phyloP scores from a whole-genome alignment of 1,140 invertebrate species.

The Camponotus vicinus region DNA sequence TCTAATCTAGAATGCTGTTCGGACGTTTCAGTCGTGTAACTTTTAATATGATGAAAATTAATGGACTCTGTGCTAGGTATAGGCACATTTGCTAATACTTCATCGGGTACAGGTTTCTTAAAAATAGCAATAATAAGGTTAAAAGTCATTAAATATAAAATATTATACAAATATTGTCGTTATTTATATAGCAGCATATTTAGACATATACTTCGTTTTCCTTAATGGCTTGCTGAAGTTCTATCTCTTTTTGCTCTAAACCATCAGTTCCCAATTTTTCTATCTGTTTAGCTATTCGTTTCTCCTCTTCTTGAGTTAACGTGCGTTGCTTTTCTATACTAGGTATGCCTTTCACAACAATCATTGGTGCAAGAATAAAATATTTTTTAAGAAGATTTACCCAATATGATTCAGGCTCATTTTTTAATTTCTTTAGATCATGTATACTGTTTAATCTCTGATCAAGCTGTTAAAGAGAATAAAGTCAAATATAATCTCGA shows the following conservation, averaged over 20 bases:
- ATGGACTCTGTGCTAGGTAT: conserved; percentile 91
- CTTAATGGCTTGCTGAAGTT: conserved; percentile 90
- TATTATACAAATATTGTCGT: conserved; percentile 26
- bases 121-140: conserved; percentile 66
- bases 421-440: conserved; percentile 88
- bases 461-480: conserved; percentile 88
- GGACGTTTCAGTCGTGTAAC: conserved; percentile 86
- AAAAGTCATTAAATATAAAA: not conserved
- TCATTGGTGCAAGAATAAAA: conserved; percentile 88
- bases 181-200: conserved; percentile 13
- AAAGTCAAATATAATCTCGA: conserved; percentile 29
- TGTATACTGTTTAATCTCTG: conserved; percentile 91
- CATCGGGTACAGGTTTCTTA: conserved; percentile 88
- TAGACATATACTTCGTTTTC: conserved; percentile 90
- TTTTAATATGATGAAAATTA: conserved; percentile 89
- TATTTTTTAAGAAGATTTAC: conserved; percentile 90
- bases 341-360: conserved; percentile 87
- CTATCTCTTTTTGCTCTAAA: conserved; percentile 88
- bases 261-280: conserved; percentile 89
- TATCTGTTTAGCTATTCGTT: conserved; percentile 89
- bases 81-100: conserved; percentile 89
- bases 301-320: conserved; percentile 89
- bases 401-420: conserved; percentile 91
- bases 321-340: conserved; percentile 87
- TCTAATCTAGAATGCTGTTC: conserved; percentile 88